Evolutionary conservation across 2,113 vertebrate species (phyloP), one percentile per base, ranked within the genome.

Genomic region (Fulica atra): DNA sequence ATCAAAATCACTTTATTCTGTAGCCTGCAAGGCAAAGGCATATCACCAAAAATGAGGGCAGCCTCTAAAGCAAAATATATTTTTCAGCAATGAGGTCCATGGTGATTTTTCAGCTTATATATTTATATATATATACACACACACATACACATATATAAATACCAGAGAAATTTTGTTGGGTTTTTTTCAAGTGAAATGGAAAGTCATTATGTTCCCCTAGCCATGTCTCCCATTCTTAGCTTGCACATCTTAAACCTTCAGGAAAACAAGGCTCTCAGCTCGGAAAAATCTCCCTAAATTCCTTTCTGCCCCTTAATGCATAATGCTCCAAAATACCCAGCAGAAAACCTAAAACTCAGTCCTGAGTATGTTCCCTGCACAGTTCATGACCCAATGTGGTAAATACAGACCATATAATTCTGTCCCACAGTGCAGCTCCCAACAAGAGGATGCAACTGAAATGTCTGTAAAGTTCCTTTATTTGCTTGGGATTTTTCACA

Each of bases 401-500:
- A 33, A 86, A 78, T 29, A 76, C 26, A 81, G 36, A 60, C 18
- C 20, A 7, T 13, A 18, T 21, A 0, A 2, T 70, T 63, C 21
- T 60, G 13, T 73, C 2, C 4, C 1, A 1, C 2, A 1, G 6
- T 38, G 33, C n/a, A 66, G 21, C 16, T 84, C 24, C 25, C 35
- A 81, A 4, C 4, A 71, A 42, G 11, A 51, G 3, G 8, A 36
- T 44, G 11, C 12, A 59, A 3, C 10, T 66, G 46, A 71, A 86
- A 90, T 86, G 51, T 11, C 24, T 40, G 33, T 53, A 23, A 88
- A 78, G 42, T 35, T 66, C 31, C 15, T 36, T 72, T 4, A 23
- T 82, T 83, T 79, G 17, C 23, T 31, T 40, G 25, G n/a, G 61
- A 65, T 73, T 88, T 46, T 10, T 64, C 11, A 29, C 24, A 36